Conservation (phyloP, 2,888 invertebrate species). For the Rotaria macrura region DNA sequence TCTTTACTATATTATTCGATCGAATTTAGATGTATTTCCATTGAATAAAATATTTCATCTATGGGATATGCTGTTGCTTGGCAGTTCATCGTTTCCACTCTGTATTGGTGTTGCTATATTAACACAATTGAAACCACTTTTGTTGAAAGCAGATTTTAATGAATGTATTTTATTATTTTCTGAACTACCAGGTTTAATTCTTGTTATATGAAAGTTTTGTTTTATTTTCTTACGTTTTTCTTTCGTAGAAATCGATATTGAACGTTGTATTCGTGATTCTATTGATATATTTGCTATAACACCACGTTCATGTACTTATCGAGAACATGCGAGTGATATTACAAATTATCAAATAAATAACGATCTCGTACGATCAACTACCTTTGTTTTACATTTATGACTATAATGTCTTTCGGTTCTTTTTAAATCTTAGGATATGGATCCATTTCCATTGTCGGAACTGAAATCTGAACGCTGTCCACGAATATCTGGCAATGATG, state of each 20-base stretch:
- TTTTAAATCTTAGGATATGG: constrained; percentile 56
- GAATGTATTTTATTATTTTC: constrained; percentile 94
- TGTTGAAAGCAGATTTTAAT: constrained; percentile 79
- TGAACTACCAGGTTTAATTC: constrained; percentile 68
- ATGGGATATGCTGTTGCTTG: constrained; percentile 88
- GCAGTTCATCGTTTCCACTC: constrained; percentile 80
- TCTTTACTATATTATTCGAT: constrained; percentile 42
- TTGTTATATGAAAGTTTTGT: too few species aligned
- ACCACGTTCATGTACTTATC: constrained; percentile 73
- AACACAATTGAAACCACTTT: constrained; percentile 60
- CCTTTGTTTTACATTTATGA: background rate
- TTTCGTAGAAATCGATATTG: constrained; percentile 81
- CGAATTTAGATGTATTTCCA: constrained; percentile 75
- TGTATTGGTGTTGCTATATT: constrained; percentile 86
- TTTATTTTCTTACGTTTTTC: too few species aligned
- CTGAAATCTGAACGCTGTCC: constrained; percentile 67
- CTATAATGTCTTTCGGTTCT: too few species aligned
- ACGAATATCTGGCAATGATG: constrained; percentile 72
- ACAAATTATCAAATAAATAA: background rate
- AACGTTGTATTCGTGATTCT: constrained; percentile 76
- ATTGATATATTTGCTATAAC: constrained; percentile 72
- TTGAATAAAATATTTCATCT: constrained; percentile 89
- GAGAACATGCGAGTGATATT: constrained; percentile 58
- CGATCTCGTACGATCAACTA: background rate
- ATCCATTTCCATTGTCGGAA: constrained; percentile 60